Percentiles rank a stretch among this genome's conserved stretches.
phyloP scores from a whole-genome alignment of 2,888 invertebrate genomes.

The Tillus elongatus region DNA sequence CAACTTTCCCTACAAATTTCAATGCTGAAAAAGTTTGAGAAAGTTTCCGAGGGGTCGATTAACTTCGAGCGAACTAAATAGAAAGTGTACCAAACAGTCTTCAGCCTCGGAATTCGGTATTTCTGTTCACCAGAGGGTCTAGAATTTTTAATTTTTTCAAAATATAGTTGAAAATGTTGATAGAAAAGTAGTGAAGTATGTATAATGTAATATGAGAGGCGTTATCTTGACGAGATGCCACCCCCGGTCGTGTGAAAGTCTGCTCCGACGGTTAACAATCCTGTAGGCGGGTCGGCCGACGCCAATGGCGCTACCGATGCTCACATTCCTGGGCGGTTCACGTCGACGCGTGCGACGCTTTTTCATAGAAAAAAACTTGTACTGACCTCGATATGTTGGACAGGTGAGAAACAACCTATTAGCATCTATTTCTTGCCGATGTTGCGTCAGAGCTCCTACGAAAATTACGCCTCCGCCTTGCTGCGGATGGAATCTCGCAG shows the following conservation, averaged over 20 bases:
- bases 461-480: too few species aligned
- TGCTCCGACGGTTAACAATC: conserved; percentile 27
- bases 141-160: conserved; percentile 9
- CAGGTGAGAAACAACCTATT: too few species aligned
- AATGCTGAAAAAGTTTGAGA: conserved; percentile 42
- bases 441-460: too few species aligned
- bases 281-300: conserved; percentile 38
- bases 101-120: conserved; percentile 24
- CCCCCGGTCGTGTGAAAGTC: conserved; percentile 32
- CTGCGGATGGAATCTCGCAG: too few species aligned
- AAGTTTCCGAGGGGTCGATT: conserved; percentile 43
- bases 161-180: conserved; percentile 15
- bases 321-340: conserved; percentile 35
- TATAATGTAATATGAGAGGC: conserved; percentile 31
- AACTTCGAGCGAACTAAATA: conserved; percentile 39
- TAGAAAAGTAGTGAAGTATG: conserved; percentile 26
- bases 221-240: conserved; percentile 33
- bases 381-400: conserved; percentile 26
- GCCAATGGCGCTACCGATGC: conserved; percentile 37
- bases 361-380: conserved; percentile 26
- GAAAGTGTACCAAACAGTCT: conserved; percentile 39
- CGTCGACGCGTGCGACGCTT: conserved; percentile 36
- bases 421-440: too few species aligned
- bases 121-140: conserved; percentile 9
- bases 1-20: conserved; percentile 42